phyloP scores from a whole-genome alignment of 2,113 vertebrate genomes.

The Zosterops hypoxanthus region DNA sequence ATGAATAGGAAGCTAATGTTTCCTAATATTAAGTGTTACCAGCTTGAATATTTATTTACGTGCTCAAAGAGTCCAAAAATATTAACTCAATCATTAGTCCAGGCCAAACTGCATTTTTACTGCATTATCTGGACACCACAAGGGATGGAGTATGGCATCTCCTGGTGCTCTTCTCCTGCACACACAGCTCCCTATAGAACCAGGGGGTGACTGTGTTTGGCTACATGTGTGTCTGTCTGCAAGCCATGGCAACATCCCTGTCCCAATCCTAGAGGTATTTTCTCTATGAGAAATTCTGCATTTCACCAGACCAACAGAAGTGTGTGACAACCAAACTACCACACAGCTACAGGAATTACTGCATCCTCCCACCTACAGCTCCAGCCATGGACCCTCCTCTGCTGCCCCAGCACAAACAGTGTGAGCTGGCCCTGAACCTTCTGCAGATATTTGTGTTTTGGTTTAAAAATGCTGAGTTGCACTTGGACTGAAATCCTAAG shows the following conservation, averaged over 20 bases:
- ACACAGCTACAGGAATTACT: not conserved
- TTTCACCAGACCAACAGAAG: not conserved
- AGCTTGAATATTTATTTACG: not conserved
- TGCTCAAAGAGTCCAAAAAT: not conserved
- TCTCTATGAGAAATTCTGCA: not conserved
- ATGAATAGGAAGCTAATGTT: not conserved
- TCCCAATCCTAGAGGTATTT: not conserved
- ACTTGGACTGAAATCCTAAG: not conserved
- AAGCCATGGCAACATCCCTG: not conserved
- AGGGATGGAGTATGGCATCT: not conserved
- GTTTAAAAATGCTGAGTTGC: not conserved
- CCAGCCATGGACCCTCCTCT: not conserved
- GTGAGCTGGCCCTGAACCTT: not conserved
- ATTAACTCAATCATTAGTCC: not conserved
- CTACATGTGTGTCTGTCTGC: accelerated
- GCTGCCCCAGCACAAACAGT: not conserved
- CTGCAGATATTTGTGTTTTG: not conserved
- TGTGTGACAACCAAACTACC: not conserved
- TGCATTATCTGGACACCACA: not conserved
- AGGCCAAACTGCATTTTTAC: not conserved
- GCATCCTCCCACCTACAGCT: not conserved
- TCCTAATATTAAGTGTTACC: not conserved
- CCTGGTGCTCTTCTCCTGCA: not conserved
- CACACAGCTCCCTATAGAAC: accelerated
- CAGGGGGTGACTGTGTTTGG: not conserved